Conservation (phyloP, 2,113 vertebrate species). For the Aphyosemion australe region DNA sequence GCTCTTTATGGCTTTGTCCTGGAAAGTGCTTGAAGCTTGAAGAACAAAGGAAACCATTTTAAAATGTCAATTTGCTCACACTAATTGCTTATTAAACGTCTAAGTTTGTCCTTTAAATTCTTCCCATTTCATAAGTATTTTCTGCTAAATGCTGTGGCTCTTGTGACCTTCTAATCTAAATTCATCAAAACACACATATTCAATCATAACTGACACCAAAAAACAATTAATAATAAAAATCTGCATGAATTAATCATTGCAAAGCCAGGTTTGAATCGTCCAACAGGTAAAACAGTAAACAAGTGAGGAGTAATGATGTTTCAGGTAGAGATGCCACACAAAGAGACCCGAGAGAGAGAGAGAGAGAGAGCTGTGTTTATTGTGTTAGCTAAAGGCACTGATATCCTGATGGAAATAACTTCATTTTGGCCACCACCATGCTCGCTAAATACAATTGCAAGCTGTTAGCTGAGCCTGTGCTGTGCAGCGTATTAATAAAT, state of each 20-base stretch:
- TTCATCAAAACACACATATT: neutral
- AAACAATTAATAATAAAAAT: conserved; percentile 12
- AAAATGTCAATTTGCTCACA: conserved; percentile 6
- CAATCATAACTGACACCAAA: conserved; percentile 5
- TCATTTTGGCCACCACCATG: conserved; percentile 72
- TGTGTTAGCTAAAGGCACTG: conserved; percentile 73
- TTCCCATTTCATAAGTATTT: neutral
- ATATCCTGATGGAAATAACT: conserved; percentile 74
- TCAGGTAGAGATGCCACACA: conserved; percentile 70
- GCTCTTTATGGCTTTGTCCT: neutral
- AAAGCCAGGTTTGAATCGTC: neutral
- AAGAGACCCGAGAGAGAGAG: conserved; percentile 64
- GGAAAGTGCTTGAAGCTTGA: conserved; percentile 38
- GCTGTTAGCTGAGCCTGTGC: conserved; percentile 62
- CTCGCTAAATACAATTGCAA: conserved; percentile 73
- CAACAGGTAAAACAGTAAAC: conserved; percentile 61
- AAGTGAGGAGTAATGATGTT: conserved; percentile 68
- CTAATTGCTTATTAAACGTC: neutral
- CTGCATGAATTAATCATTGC: conserved; percentile 10
- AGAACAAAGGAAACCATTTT: neutral
- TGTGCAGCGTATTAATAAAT: conserved; percentile 68
- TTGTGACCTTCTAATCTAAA: conserved; percentile 27
- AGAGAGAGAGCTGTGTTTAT: conserved; percentile 61
- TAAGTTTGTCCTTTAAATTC: neutral
- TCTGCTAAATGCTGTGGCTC: conserved; percentile 31